Evolutionary conservation across 2,113 vertebrate species (phyloP).

Genomic region (Amphilophus citrinellus): DNA sequence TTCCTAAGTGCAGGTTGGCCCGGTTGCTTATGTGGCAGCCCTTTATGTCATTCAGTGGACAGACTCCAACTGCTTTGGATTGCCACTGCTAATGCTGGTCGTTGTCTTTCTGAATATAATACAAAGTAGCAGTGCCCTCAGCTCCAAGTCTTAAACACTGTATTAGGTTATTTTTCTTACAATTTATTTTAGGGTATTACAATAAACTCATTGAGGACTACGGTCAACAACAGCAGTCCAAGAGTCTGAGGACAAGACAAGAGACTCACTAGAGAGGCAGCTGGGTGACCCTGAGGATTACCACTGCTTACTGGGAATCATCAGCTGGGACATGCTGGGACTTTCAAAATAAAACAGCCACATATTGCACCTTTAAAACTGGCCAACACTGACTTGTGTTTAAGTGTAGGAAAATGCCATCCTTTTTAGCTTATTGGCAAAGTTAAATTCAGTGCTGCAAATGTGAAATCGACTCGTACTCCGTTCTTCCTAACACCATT

Average conservation of each 20-base stretch:
- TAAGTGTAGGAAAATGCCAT: neutral
- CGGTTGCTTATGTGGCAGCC: neutral
- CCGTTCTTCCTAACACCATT: neutral
- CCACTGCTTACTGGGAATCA: neutral
- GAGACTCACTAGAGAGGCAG: neutral
- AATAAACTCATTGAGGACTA: too few relatives aligned
- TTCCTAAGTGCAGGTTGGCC: neutral
- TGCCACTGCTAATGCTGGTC: neutral
- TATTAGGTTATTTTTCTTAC: neutral
- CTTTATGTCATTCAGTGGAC: neutral
- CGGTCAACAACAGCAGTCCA: neutral
- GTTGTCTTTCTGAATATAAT: neutral
- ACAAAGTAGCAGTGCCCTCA: neutral
- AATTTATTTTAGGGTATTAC: too few relatives aligned
- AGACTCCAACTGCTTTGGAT: neutral
- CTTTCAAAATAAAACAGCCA: neutral
- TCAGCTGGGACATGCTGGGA: neutral
- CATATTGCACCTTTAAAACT: neutral
- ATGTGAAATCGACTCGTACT: neutral
- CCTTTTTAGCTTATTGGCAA: neutral
- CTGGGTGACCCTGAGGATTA: neutral
- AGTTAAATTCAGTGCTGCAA: neutral
- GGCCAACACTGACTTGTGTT: neutral
- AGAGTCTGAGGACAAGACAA: neutral
- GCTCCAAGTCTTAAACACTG: neutral